Conservation (phyloP, 2,888 invertebrate species). For the Spicauda simplicius region DNA sequence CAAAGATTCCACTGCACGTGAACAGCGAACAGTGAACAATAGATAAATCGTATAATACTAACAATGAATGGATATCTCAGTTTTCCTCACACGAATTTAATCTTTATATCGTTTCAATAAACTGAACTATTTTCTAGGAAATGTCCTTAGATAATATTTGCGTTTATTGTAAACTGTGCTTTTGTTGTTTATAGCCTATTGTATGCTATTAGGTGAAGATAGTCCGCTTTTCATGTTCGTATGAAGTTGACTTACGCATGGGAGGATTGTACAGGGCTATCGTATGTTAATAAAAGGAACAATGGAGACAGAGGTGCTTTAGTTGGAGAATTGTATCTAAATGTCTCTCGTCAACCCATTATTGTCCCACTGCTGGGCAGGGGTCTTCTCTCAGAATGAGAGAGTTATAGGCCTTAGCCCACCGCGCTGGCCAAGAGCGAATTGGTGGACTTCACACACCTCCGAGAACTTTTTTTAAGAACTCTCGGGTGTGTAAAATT, state of each 20-base stretch:
- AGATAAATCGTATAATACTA: too few species aligned
- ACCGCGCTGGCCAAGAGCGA: too few species aligned
- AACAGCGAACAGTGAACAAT: too few species aligned
- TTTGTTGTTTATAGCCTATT: slow-evolving; percentile 30
- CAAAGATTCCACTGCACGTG: too few species aligned
- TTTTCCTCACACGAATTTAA: slow-evolving; percentile 1
- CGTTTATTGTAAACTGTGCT: slow-evolving; percentile 21
- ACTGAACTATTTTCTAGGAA: slow-evolving; percentile 9
- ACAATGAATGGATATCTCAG: slow-evolving; percentile 6
- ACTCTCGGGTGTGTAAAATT: too few species aligned
- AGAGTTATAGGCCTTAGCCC: too few species aligned
- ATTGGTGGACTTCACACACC: too few species aligned
- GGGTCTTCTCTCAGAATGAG: too few species aligned
- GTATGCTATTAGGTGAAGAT: slow-evolving; percentile 34
- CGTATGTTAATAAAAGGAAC: slow-evolving; percentile 26
- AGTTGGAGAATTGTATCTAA: too few species aligned
- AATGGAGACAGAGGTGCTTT: slow-evolving; percentile 8
- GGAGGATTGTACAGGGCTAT: slow-evolving; percentile 2
- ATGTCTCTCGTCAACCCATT: too few species aligned
- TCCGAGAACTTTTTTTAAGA: too few species aligned
- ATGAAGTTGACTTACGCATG: slow-evolving; percentile 30
- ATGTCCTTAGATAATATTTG: slow-evolving; percentile 17
- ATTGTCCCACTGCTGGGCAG: too few species aligned
- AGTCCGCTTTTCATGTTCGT: slow-evolving; percentile 29
- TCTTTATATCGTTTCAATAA: not conserved